Evolutionary conservation across 2,113 vertebrate species (phyloP).

Genomic region (Tor tambroides): DNA sequence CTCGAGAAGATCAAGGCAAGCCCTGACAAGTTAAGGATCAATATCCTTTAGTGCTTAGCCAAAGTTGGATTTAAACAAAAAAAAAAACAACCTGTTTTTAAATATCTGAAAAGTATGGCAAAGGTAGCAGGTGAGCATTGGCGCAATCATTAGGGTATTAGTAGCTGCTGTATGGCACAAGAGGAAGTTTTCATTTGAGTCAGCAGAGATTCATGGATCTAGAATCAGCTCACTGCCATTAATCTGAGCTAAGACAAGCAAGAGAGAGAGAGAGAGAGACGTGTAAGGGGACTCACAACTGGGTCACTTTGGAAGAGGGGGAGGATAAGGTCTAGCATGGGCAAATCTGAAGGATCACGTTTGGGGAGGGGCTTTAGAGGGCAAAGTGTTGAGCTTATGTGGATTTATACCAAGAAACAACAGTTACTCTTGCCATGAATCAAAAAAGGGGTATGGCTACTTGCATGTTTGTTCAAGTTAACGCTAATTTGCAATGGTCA

Average conservation of each 20-base stretch:
- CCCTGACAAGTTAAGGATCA: slow-evolving; percentile 32
- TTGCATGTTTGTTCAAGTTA: neutral
- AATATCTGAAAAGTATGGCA: neutral
- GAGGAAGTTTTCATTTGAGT: no score
- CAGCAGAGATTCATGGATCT: slow-evolving; percentile 45
- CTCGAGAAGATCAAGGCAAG: neutral
- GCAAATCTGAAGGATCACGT: slow-evolving; percentile 48
- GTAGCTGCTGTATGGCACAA: slow-evolving; percentile 29
- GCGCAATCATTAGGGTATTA: slow-evolving; percentile 10
- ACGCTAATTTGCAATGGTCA: neutral
- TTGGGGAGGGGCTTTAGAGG: slow-evolving; percentile 46
- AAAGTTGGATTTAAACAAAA: neutral
- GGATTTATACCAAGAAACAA: slow-evolving; percentile 41
- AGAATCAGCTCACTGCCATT: slow-evolving; percentile 76
- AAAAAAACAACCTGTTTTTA: neutral
- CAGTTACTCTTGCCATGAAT: slow-evolving; percentile 26
- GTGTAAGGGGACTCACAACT: slow-evolving; percentile 69
- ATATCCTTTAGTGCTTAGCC: neutral
- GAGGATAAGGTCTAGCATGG: slow-evolving; percentile 71
- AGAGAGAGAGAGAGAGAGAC: slow-evolving; percentile 48
- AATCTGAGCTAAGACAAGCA: slow-evolving; percentile 82
- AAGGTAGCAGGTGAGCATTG: neutral
- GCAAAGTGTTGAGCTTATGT: slow-evolving; percentile 52
- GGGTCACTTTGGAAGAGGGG: slow-evolving; percentile 74
- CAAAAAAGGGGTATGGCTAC: neutral